Evolutionary conservation across 2,113 vertebrate genomes (phyloP), one percentile per base, ranked within the genome.

Genomic region (Apteryx mantelli): DNA sequence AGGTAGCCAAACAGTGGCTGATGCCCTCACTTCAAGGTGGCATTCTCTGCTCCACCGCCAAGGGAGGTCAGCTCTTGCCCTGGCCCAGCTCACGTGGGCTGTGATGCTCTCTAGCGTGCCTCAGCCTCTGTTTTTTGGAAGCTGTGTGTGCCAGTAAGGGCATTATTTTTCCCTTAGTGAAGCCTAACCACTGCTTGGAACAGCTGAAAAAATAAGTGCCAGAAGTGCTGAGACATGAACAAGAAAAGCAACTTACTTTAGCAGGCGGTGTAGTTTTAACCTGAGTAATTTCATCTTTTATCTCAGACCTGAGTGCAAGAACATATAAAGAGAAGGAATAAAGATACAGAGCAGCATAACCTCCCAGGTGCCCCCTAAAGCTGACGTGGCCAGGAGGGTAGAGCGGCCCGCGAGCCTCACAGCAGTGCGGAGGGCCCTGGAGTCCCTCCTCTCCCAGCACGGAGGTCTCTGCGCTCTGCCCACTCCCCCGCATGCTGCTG

Each of bases 171-270:
- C 40, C 32, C 8, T 11, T 25, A 6, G 24, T 6, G 52, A 48
- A n/a, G 4, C 4, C 21, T 13, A 28, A 2, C 5, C 1, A 1
- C 65, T 25, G 12, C 38, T 48, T 2, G 15, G 48, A 30, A 56
- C n/a, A n/a, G 28, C 12, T 11, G 4, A 13, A 70, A 78, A 22
- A 15, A 8, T 11, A 0, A 28, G 2, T 11, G 7, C n/a, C 11
- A 5, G 42, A 14, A 28, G 19, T 0, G 2, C 7, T 0, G 11
- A 26, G 12, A 14, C 0, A 9, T 11, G 25, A 24, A 19, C 44
- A 11, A 7, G 5, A 14, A 36, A 36, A 22, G 1, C 8, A 4
- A 22, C 79, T 97, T 78, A 99, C 99, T 98, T 99, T 99, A 69
- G 98, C 98, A 70, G 94, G 83, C n/a, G 97, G 7, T 2, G 97